These are phyloP conservation scores for Andricus curvator DNA, from an alignment of 2,888 invertebrate genomes.

Conservation along the genomic window DNA sequence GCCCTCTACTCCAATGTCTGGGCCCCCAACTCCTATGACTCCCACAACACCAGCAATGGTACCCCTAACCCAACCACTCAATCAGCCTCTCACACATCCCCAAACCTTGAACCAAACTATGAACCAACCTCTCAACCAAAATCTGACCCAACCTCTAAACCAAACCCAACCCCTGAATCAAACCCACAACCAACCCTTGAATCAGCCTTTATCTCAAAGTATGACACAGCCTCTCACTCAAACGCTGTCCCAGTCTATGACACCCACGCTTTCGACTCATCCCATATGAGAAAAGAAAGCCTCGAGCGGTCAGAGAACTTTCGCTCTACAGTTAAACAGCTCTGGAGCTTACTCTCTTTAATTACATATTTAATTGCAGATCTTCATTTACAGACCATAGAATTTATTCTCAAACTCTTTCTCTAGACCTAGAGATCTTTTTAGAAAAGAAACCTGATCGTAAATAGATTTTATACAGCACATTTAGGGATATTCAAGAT, in stretches of 20 bases:
- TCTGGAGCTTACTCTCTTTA: neutral
- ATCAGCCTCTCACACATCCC: neutral
- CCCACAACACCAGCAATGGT: conserved; percentile 66
- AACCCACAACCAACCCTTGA: conserved; percentile 23
- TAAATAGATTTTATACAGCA: conserved; percentile 2
- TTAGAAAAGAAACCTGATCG: neutral
- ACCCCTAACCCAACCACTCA: conserved; percentile 42
- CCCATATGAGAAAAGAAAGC: conserved; percentile 53
- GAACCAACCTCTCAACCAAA: conserved; percentile 10
- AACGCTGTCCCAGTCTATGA: conserved; percentile 50
- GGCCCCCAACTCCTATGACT: conserved; percentile 62
- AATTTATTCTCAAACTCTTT: neutral
- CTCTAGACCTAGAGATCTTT: neutral
- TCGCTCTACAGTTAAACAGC: neutral
- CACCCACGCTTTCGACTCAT: conserved; percentile 58
- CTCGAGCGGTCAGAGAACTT: neutral
- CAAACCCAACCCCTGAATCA: conserved; percentile 27
- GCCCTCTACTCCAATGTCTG: conserved; percentile 68
- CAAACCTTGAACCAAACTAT: conserved; percentile 11
- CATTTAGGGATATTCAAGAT: neutral
- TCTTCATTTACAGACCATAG: neutral
- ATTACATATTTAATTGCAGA: neutral
- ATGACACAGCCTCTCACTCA: conserved; percentile 50
- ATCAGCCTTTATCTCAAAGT: conserved; percentile 45
- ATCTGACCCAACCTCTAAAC: neutral